Evolutionary conservation across 2,797 vertebrate genomes (phyloP).

Genomic region (Smutsia gigantea): DNA sequence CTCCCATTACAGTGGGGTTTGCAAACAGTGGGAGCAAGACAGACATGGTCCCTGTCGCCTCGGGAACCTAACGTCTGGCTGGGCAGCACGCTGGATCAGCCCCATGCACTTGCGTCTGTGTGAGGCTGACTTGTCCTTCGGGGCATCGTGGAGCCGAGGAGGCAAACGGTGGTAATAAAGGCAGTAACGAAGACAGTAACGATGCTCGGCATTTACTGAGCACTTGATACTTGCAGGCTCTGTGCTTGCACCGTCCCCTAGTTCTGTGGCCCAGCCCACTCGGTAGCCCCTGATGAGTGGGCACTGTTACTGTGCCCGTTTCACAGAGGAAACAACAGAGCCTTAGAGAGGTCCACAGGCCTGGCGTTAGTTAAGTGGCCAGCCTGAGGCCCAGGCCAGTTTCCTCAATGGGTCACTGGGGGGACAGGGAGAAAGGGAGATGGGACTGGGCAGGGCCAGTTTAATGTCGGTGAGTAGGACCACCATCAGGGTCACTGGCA

Average conservation of each 20-base stretch:
- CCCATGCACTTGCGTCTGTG: neutral
- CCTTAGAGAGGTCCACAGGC: neutral
- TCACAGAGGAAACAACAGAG: neutral
- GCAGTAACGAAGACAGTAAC: too few species aligned
- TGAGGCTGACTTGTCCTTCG: neutral
- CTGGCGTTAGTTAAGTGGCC: neutral
- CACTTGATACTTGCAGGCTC: rapidly evolving
- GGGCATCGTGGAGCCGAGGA: rapidly evolving
- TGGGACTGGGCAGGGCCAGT: neutral
- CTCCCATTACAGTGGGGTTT: neutral
- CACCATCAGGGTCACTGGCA: too few species aligned
- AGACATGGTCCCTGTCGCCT: neutral
- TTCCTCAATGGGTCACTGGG: neutral
- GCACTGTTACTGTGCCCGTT: neutral
- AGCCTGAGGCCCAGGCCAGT: neutral
- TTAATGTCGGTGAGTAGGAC: neutral
- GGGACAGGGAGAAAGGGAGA: neutral
- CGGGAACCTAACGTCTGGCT: rapidly evolving
- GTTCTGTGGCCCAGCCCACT: neutral
- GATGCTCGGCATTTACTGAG: too few species aligned
- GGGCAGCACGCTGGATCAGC: neutral
- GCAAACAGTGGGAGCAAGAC: neutral
- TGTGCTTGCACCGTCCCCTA: neutral
- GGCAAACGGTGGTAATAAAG: neutral
- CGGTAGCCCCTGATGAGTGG: rapidly evolving